phyloP scores from a whole-genome alignment of 2,113 vertebrate genomes.

The Ptilonorhynchus violaceus region DNA sequence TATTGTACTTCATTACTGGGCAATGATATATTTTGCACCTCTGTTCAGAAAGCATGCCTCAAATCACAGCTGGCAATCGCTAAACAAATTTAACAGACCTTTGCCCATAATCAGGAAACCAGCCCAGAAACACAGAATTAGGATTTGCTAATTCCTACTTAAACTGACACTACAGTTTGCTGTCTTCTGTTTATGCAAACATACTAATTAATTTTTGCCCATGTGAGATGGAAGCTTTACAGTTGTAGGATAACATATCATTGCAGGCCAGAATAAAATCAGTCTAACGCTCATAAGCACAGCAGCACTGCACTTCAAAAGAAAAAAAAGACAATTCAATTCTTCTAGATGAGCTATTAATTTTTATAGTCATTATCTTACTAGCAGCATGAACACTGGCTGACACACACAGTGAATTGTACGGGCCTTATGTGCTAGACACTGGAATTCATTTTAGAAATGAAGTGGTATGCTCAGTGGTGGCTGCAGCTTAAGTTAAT shows the following conservation, averaged over 20 bases:
- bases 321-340: neutral
- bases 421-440: neutral
- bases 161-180: neutral
- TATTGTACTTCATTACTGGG: neutral
- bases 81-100: neutral
- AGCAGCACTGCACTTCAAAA: neutral
- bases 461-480: too few species aligned
- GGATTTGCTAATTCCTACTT: neutral
- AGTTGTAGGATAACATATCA: neutral
- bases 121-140: neutral
- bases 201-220: neutral
- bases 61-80: neutral
- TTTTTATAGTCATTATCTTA: neutral
- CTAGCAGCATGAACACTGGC: neutral
- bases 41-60: neutral
- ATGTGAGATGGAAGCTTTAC: neutral
- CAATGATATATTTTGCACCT: neutral
- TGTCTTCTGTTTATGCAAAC: neutral
- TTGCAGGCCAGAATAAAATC: neutral
- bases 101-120: neutral
- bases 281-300: neutral
- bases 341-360: neutral
- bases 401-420: rapidly evolving
- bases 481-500: neutral
- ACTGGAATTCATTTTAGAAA: neutral